phyloP scores from a whole-genome alignment of 2,888 invertebrate genomes.

The Cerastoderma edule region DNA sequence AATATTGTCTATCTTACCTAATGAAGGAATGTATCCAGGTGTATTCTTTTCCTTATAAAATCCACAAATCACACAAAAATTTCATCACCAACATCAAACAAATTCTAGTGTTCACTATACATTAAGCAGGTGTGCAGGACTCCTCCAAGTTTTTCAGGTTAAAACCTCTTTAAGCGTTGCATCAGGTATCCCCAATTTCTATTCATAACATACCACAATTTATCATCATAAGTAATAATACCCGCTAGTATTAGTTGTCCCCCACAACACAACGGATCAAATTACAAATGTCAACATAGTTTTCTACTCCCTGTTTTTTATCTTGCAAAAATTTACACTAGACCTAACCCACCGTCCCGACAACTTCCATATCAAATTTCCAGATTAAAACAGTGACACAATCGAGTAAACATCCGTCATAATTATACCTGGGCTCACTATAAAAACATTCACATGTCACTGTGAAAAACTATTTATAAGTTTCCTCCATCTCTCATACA shows the following conservation, averaged over 20 bases:
- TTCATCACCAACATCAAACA: no score
- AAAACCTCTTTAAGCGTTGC: no score
- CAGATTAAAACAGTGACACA: slow-evolving; percentile 10
- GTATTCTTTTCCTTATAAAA: no score
- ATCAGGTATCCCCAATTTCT: no score
- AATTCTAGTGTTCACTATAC: no score
- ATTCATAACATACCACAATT: slow-evolving; percentile 21
- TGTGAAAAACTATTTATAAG: background rate
- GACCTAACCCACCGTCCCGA: background rate
- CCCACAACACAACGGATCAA: background rate
- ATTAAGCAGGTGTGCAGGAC: no score
- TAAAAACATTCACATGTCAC: slow-evolving; percentile 3
- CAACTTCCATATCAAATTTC: slow-evolving; percentile 11
- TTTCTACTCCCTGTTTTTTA: slow-evolving; percentile 9
- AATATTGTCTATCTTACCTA: no score
- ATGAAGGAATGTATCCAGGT: no score
- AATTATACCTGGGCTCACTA: slow-evolving; percentile 10
- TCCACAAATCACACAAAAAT: no score
- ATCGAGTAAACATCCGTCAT: slow-evolving; percentile 18
- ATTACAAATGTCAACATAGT: slow-evolving; percentile 21
- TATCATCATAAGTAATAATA: slow-evolving; percentile 24
- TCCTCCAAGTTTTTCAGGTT: no score
- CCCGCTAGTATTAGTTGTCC: background rate
- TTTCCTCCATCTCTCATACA: background rate
- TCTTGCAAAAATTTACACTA: slow-evolving; percentile 15